Evolutionary conservation across 2,888 invertebrate genomes (phyloP).

Genomic region (Leptinotarsa juncta): DNA sequence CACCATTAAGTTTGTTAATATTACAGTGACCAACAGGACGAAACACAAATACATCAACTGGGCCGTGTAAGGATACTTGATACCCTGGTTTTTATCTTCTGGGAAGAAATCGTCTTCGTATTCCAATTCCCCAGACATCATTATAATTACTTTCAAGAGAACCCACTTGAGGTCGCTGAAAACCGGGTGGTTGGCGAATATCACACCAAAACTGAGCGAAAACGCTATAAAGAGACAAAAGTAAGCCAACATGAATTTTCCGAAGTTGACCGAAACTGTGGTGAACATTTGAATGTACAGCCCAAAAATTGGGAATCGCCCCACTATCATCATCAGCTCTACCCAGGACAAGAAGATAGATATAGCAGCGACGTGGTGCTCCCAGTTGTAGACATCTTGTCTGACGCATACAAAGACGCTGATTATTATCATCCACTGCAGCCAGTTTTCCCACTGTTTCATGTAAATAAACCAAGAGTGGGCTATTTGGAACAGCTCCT

Average conservation of each 20-base stretch:
- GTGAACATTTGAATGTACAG: slow-evolving; percentile 91
- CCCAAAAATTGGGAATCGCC: slow-evolving; percentile 87
- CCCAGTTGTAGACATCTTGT: slow-evolving; percentile 71
- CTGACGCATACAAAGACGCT: slow-evolving; percentile 76
- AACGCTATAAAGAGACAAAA: slow-evolving; percentile 84
- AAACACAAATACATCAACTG: slow-evolving; percentile 82
- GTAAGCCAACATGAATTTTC: slow-evolving; percentile 84
- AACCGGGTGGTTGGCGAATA: slow-evolving; percentile 81
- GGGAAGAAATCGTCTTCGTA: slow-evolving; percentile 85
- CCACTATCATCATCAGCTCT: slow-evolving; percentile 87
- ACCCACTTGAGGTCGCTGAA: slow-evolving; percentile 74
- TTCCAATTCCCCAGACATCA: slow-evolving; percentile 91
- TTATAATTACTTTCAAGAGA: slow-evolving; percentile 82
- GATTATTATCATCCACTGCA: slow-evolving; percentile 82
- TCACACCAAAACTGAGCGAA: slow-evolving; percentile 82
- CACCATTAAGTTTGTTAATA: slow-evolving; percentile 84
- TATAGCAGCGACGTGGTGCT: slow-evolving; percentile 83
- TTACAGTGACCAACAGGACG: slow-evolving; percentile 83
- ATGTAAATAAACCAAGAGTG: slow-evolving; percentile 79
- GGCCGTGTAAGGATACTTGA: slow-evolving; percentile 74
- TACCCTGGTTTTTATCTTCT: slow-evolving; percentile 64
- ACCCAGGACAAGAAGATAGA: slow-evolving; percentile 86
- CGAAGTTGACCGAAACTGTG: slow-evolving; percentile 84
- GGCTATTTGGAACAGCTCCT: slow-evolving; percentile 83
- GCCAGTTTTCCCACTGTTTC: slow-evolving; percentile 86